Base-by-base conservation (phyloP, 1,140 invertebrate species). In the Popillia japonica region DNA sequence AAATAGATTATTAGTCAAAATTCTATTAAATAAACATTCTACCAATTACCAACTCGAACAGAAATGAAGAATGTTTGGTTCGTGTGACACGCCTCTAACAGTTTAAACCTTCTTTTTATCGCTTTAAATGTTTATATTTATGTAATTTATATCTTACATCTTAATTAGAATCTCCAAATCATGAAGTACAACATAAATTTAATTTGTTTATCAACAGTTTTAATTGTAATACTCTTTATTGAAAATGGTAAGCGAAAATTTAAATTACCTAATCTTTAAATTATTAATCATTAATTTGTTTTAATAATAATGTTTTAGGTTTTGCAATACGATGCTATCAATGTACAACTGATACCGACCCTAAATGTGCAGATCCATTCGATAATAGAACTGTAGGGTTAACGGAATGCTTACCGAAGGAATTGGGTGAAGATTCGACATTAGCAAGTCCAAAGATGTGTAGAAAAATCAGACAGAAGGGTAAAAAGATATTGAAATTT, bases 381-480 rank as follows among this genome's bases (percentile, higher is more conserved):
- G 96, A 98, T 86, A 98, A 98, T 82, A 90, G 91, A 44, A 94
- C 96, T 1, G 91, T 96, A 77, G 94, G 94, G 0, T 96, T 97
- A 44, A 94, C 92, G 2, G 96, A 98, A 84, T 98, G 96, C 83
- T 90, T 89, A 78, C 90, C 94, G 83, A 90, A 91, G 79, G 87
- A 86, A 22, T 88, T 90, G 40, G 85, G 95, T 22, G 81, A 88
- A 11, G 94, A 95, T 87, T 87, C 95, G 55, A 91, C 91, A 11
- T 92, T 91, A 23, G 88, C 94, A 0, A 90, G 88, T 68, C 89
- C 96, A 0, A 95, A 93, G 6, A 96, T 98, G 95, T 98, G 96
- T 85, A 89, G 96, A 72, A 98, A 98, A 90, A 95, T 97, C 78
- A 88, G 96, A 72, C 96, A 97, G 87, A 98, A 98, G 94, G 94